Evolutionary conservation across 2,797 vertebrate species (phyloP).

Genomic region (Intellagama lesueurii): DNA sequence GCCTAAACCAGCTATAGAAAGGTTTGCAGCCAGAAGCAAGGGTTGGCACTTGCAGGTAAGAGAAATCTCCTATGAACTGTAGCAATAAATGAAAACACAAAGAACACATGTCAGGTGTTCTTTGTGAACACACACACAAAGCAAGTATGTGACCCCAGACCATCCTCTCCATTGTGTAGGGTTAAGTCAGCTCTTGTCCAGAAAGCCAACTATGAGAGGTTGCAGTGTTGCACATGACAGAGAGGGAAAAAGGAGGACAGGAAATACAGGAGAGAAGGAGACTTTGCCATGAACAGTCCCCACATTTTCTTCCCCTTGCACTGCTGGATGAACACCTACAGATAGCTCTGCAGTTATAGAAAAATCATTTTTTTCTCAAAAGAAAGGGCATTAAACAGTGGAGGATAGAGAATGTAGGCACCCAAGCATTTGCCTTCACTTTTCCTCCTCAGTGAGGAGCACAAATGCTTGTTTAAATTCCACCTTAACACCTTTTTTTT

Average conservation of each 20-base stretch:
- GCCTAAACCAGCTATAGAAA: neutral
- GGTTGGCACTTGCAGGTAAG: neutral
- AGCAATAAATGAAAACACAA: conserved; percentile 1
- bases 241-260: neutral
- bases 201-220: neutral
- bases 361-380: neutral
- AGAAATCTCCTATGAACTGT: neutral
- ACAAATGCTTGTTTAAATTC: neutral
- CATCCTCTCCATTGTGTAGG: neutral
- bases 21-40: neutral
- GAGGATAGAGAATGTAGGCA: neutral
- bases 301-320: neutral
- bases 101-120: neutral
- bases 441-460: neutral
- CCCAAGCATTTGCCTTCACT: neutral
- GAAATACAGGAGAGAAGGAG: neutral
- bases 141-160: neutral
- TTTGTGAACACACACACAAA: neutral
- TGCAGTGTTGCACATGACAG: neutral
- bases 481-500: neutral
- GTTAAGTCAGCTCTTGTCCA: neutral
- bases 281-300: neutral
- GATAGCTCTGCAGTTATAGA: neutral
- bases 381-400: neutral
- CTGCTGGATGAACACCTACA: neutral